Base-by-base conservation (phyloP, 2,888 invertebrate genomes). In the Acronicta aceris region DNA sequence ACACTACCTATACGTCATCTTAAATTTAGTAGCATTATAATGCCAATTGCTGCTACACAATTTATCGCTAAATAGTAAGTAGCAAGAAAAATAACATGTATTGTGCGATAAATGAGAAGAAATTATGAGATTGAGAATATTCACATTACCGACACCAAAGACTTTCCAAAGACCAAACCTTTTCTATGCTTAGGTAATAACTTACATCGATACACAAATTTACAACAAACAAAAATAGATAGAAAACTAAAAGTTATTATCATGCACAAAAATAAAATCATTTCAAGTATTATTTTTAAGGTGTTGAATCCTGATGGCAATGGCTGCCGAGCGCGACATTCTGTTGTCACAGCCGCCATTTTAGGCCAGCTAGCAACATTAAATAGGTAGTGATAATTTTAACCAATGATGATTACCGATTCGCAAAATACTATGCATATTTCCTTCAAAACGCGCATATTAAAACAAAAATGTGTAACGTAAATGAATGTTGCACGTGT, bases 401-500 rank as follows among this genome's bases (percentile, higher is more conserved):
- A 65, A 55, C 62, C 59, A 62, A 53, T 49, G 57, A 78, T 73
- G 65, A 66, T 76, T 79, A 81, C 81, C 81, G 53, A 70, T 59
- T 80, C 68, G 68, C 67, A 66, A 70, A 60, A 64, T 56, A 66
- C 15, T 65, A 64, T 60, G 74, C 65, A 67, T 68, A 60, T 65
- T 78, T 65, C 73, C 68, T 61, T 63, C 42, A 60, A 65, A 64
- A 65, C 73, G 75, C 73, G 56, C 51, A 48, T 57, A 48, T 55
- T 62, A 63, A 64, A 65, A 58, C 72, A 59, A 59, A 68, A 68
- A 74, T 78, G 89, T 91, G 89, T 91, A 84, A 76, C 78, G 77
- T 70, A 83, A 76, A 84, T 81, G 70, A 78, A 85, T 84, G 79
- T 85, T 85, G 82, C 90, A 91, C 92, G 87, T 90, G 88, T 90